Evolutionary conservation across 2,888 invertebrate genomes (phyloP).

Genomic region (Andrena fulva): DNA sequence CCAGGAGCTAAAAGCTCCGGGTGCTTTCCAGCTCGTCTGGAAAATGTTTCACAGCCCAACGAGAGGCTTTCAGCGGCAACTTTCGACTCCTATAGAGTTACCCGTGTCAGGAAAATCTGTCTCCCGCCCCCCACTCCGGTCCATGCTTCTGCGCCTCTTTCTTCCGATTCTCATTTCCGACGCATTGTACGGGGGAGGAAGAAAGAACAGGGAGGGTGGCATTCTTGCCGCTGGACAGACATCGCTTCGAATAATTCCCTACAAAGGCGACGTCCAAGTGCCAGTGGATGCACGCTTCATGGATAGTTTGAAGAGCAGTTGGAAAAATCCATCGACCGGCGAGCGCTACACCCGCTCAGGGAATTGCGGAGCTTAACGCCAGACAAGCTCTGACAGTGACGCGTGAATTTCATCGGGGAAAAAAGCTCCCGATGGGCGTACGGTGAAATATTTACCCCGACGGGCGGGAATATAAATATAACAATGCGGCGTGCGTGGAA

Average conservation of each 20-base stretch:
- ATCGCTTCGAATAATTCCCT: background rate
- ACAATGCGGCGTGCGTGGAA: background rate
- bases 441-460: slow-evolving; percentile 7
- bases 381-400: slow-evolving; percentile 1
- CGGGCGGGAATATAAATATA: background rate
- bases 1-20: slow-evolving; percentile 63
- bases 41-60: slow-evolving; percentile 58
- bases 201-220: background rate
- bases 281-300: background rate
- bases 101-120: slow-evolving; percentile 53
- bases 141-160: slow-evolving; percentile 12
- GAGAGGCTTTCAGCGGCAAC: slow-evolving; percentile 56
- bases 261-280: background rate
- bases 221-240: background rate
- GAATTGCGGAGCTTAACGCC: background rate
- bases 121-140: background rate
- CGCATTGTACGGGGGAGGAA: background rate
- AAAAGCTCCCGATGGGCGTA: background rate
- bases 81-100: slow-evolving; percentile 57
- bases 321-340: background rate
- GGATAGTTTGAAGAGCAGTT: background rate
- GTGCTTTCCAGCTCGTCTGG: slow-evolving; percentile 34
- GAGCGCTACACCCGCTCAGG: background rate
- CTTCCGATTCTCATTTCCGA: slow-evolving; percentile 4
- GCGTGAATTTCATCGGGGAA: background rate